A percentile compares a stretch with the other conserved stretches of the same genome.
Conservation (phyloP, 1,140 invertebrate species). For the Tetraneura akinire region DNA sequence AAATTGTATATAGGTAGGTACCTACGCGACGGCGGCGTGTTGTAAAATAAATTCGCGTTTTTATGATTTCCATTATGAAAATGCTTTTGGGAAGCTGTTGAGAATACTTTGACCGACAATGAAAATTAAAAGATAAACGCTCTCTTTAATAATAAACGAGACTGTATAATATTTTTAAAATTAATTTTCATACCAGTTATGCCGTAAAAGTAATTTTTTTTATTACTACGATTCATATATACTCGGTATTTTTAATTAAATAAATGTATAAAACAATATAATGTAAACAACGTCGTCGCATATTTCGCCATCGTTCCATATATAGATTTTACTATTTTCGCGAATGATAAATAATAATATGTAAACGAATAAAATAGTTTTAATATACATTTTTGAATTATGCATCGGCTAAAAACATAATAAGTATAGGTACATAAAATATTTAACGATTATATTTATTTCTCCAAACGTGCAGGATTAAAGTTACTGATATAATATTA, state of each 20-base stretch:
- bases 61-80: conserved; percentile 23
- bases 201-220: neutral
- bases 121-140: conserved; percentile 20
- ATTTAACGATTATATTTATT: neutral
- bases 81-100: neutral
- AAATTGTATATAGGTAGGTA: no score
- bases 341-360: neutral
- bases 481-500: neutral
- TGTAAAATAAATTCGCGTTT: neutral
- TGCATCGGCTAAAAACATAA: no score
- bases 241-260: neutral
- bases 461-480: neutral
- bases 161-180: neutral
- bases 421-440: neutral
- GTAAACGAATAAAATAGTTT: neutral
- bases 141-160: neutral
- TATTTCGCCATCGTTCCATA: neutral
- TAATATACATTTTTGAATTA: neutral
- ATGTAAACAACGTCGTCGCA: neutral
- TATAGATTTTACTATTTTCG: conserved; percentile 7
- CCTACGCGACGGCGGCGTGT: neutral
- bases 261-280: neutral
- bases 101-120: neutral
- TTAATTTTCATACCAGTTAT: neutral
- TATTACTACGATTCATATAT: neutral